These are phyloP conservation scores for Pollenia labialis DNA, from an alignment of 2,888 invertebrate species.

Conservation along the genomic window DNA sequence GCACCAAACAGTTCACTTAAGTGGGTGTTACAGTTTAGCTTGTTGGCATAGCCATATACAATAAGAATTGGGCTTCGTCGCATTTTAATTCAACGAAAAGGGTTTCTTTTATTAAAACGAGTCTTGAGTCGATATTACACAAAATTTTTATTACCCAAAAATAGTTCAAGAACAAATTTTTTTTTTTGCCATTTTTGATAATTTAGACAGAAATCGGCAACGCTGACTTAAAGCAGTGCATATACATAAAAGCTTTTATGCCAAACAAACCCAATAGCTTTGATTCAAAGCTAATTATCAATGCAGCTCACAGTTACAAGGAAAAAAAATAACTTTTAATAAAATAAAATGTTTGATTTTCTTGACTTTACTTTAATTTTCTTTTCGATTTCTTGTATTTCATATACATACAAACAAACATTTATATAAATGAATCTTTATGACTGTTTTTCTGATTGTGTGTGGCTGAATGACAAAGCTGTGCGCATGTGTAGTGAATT, in stretches of 20 bases:
- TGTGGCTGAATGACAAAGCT: conserved; percentile 30
- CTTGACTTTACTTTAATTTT: conserved; percentile 57
- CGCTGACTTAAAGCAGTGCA: background rate
- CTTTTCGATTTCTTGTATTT: conserved; percentile 54
- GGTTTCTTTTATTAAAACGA: too few species aligned
- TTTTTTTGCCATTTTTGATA: too few species aligned
- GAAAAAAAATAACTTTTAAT: conserved; percentile 22
- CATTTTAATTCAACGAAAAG: too few species aligned
- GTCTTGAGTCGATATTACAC: too few species aligned
- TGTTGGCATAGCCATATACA: too few species aligned
- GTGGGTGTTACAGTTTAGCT: too few species aligned
- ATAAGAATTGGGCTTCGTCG: too few species aligned
- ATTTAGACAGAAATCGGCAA: too few species aligned
- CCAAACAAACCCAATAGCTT: conserved; percentile 63
- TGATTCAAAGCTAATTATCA: conserved; percentile 63
- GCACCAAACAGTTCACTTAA: too few species aligned
- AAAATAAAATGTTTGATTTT: conserved; percentile 58
- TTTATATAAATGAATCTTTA: conserved; percentile 11
- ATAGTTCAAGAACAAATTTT: too few species aligned
- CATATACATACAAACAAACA: conserved; percentile 3
- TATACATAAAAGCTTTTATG: conserved; percentile 43
- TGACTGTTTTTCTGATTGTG: background rate
- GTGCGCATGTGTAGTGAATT: conserved; percentile 29
- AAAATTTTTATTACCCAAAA: too few species aligned
- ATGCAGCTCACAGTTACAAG: conserved; percentile 67